Evolutionary conservation across 2,797 vertebrate genomes (phyloP).

Genomic region (Mormyrus hasselquistii): DNA sequence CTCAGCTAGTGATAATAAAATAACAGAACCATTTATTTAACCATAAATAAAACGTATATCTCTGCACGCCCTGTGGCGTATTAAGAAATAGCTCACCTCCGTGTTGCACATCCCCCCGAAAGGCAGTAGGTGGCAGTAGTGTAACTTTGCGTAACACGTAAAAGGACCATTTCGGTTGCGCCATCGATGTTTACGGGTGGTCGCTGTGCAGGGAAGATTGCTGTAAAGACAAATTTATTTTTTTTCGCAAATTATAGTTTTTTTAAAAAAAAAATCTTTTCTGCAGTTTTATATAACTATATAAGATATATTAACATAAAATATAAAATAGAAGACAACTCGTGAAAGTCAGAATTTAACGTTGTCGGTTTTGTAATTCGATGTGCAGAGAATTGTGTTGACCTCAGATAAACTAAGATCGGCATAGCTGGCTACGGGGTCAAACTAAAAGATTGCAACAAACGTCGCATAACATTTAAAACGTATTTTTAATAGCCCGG

Average conservation of each 20-base stretch:
- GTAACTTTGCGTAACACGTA: neutral
- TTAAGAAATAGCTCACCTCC: neutral
- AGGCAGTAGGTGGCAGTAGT: conserved; percentile 16
- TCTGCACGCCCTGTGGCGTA: neutral
- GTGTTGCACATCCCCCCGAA: neutral
- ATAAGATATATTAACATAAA: neutral
- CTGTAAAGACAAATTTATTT: neutral
- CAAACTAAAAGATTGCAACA: neutral
- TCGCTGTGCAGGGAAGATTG: neutral
- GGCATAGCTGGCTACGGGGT: neutral
- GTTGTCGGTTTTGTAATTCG: neutral
- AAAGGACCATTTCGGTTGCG: neutral
- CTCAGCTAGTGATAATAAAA: neutral
- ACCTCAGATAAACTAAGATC: neutral
- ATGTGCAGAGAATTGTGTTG: neutral
- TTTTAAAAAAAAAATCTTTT: neutral
- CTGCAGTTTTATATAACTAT: neutral
- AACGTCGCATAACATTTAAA: neutral
- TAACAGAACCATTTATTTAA: neutral
- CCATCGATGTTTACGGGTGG: neutral
- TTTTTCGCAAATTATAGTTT: neutral
- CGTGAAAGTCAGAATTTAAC: neutral
- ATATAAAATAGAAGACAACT: neutral
- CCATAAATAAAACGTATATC: neutral
- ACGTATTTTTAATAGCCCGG: neutral